Conservation (phyloP, 2,888 invertebrate genomes). For the Ormyrus thymus region DNA sequence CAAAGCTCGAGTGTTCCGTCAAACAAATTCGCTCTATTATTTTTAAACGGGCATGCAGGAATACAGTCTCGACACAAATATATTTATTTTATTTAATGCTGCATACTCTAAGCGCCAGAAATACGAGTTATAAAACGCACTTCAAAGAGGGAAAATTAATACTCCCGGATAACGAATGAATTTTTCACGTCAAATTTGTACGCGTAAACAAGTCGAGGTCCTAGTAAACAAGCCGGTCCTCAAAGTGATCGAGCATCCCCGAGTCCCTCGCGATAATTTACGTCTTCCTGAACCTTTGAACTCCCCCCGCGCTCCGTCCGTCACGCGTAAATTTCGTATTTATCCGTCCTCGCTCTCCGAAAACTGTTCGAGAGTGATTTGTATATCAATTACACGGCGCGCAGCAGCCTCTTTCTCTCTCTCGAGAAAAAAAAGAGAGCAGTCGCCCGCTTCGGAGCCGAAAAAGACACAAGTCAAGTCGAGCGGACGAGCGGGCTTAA, state of each 20-base stretch:
- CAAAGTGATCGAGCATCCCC: conserved; percentile 41
- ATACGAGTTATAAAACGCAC: neutral
- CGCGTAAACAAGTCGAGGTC: conserved; percentile 37
- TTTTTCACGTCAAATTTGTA: neutral
- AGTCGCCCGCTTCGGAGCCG: neutral
- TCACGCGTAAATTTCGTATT: conserved; percentile 18
- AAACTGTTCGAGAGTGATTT: conserved; percentile 15
- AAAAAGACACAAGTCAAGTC: conserved; percentile 27
- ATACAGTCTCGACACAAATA: too few species aligned
- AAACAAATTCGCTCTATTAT: too few species aligned
- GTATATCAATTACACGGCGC: conserved; percentile 38
- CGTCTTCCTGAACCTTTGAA: conserved; percentile 49
- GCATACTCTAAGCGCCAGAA: too few species aligned
- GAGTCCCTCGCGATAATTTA: conserved; percentile 38
- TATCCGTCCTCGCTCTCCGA: conserved; percentile 6
- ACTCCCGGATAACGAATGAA: neutral
- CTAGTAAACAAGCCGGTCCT: conserved; percentile 39
- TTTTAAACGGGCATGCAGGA: too few species aligned
- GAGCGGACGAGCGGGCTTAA: conserved; percentile 61
- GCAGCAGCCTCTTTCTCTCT: neutral
- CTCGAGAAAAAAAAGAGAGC: conserved; percentile 1
- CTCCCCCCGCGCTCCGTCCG: neutral
- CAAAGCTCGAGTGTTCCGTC: too few species aligned
- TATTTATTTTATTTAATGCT: too few species aligned
- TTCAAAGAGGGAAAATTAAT: conserved; percentile 30